Conservation (phyloP, 1,140 invertebrate genomes). For the Solenopsis invicta region DNA sequence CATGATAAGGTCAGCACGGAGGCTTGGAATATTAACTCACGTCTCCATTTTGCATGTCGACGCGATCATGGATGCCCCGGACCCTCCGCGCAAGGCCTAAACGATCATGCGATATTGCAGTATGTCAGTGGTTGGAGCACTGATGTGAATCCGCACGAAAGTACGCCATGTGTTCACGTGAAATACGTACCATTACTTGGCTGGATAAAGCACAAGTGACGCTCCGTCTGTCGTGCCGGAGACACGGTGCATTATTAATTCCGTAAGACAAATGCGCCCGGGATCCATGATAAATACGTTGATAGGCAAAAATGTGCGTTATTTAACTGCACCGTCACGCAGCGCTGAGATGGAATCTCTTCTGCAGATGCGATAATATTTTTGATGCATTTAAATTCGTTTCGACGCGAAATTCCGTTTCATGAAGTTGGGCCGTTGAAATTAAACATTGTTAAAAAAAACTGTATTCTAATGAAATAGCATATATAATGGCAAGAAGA, state of each 20-base stretch:
- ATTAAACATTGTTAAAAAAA: background rate
- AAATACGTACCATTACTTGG: constrained; percentile 44
- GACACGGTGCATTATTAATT: constrained; percentile 37
- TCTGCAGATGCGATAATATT: background rate
- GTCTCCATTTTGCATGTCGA: constrained; percentile 59
- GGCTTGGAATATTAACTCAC: constrained; percentile 46
- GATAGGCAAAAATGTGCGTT: constrained; percentile 10
- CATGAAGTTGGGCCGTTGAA: background rate
- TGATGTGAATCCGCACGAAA: constrained; percentile 28
- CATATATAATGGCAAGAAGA: background rate
- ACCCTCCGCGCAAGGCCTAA: constrained; percentile 12
- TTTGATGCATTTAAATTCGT: background rate
- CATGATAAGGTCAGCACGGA: constrained; percentile 38
- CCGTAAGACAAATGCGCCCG: background rate
- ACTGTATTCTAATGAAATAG: background rate
- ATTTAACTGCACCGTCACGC: background rate
- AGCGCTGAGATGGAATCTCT: background rate
- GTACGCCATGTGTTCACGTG: constrained; percentile 25
- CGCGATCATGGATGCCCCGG: constrained; percentile 34
- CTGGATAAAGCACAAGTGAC: constrained; percentile 22
- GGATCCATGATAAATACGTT: background rate
- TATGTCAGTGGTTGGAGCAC: constrained; percentile 48
- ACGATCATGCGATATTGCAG: constrained; percentile 52
- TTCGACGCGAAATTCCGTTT: background rate
- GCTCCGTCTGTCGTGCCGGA: background rate